Conservation (phyloP, 2,113 vertebrate species). For the Daphoenositta chrysoptera region DNA sequence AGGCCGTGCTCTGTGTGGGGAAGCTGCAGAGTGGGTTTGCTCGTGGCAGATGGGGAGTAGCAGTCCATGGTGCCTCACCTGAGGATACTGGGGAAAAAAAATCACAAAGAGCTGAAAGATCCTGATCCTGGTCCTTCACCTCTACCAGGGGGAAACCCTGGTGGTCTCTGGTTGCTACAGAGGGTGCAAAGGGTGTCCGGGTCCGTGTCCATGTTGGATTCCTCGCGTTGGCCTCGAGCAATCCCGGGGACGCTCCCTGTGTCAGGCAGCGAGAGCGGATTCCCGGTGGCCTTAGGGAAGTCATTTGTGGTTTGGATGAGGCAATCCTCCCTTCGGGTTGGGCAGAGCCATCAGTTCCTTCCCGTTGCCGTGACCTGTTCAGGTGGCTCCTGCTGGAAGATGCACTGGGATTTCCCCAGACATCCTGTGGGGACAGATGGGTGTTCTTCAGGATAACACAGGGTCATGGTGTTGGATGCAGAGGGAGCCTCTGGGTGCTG, state of each 20-base stretch:
- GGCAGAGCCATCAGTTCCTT: not conserved
- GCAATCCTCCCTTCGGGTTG: not conserved
- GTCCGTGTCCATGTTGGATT: not conserved
- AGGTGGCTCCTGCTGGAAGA: not conserved
- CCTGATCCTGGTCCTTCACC: not conserved
- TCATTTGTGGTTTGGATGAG: not conserved
- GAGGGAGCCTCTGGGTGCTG: not conserved
- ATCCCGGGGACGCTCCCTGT: not conserved
- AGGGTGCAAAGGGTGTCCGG: accelerated
- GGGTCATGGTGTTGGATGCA: accelerated
- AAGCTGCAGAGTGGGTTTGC: not conserved
- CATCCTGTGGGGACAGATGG: not conserved
- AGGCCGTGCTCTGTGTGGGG: not conserved
- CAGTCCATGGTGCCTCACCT: not conserved
- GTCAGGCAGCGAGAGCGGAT: not conserved
- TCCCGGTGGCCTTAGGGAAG: not conserved
- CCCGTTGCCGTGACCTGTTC: accelerated
- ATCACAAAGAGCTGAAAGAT: not conserved
- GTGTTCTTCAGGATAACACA: accelerated
- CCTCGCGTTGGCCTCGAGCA: accelerated
- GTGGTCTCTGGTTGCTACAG: not conserved
- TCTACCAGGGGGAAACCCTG: accelerated
- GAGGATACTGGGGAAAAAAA: not conserved
- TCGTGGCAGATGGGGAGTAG: accelerated
- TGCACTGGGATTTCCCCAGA: accelerated